Evolutionary conservation across 2,797 vertebrate species (phyloP).

Genomic region (Danio aesculapii): DNA sequence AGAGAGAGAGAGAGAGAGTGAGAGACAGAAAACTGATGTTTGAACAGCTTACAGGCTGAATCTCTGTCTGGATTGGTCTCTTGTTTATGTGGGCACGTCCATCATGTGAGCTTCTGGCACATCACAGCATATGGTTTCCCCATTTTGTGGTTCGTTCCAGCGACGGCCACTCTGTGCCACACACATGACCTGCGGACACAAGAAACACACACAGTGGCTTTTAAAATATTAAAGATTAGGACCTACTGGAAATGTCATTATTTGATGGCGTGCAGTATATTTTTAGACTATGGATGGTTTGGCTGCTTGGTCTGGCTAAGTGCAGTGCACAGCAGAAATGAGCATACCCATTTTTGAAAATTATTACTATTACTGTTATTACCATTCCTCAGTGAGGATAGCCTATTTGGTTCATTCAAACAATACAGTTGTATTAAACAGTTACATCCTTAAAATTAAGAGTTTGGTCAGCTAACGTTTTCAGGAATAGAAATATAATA

Average conservation of each 20-base stretch:
- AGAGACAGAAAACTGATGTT: conserved; percentile 72
- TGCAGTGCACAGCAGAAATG: not conserved
- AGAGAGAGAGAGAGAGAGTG: not conserved
- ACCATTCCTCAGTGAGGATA: too few relatives aligned
- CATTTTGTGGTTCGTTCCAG: conserved; percentile 73
- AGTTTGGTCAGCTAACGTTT: too few relatives aligned
- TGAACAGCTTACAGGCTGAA: conserved; percentile 75
- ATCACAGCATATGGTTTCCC: conserved; percentile 76
- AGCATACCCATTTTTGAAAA: too few relatives aligned
- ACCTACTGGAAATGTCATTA: conserved; percentile 32
- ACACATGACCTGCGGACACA: conserved; percentile 8
- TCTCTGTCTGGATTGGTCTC: conserved; percentile 69
- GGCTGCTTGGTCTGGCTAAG: conserved; percentile 7
- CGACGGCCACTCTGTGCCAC: conserved; percentile 1
- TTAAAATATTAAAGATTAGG: conserved; percentile 48
- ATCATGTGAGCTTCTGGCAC: conserved; percentile 74
- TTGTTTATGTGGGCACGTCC: conserved; percentile 70
- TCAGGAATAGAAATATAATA: too few relatives aligned
- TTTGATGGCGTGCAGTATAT: conserved; percentile 32
- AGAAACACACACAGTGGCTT: conserved; percentile 24
- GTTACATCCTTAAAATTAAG: too few relatives aligned
- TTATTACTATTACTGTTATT: too few relatives aligned
- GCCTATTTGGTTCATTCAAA: too few relatives aligned
- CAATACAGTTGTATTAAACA: too few relatives aligned
- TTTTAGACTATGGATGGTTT: conserved; percentile 29